Percentiles rank a stretch among this genome's conserved stretches.
These are phyloP conservation scores for Caiman crocodilus DNA, from an alignment of 2,797 vertebrate species.

Conservation along the genomic window DNA sequence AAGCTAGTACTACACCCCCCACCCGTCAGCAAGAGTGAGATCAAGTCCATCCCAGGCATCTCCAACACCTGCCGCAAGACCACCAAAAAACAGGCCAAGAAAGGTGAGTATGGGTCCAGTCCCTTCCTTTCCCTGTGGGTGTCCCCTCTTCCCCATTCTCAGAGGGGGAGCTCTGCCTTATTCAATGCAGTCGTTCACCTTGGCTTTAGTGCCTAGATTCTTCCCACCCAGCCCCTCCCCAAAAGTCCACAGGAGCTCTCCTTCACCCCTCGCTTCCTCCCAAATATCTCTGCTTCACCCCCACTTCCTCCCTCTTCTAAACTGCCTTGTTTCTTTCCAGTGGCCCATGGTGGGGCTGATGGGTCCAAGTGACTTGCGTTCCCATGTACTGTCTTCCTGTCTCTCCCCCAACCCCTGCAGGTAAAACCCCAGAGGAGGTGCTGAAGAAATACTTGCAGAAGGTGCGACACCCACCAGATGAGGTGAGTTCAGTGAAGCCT, in stretches of 20 bases:
- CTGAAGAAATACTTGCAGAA: conserved; percentile 96
- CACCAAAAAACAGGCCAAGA: conserved; percentile 93
- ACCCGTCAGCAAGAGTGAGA: conserved; percentile 92
- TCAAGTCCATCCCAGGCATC: conserved; percentile 92
- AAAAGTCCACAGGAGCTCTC: too few species aligned
- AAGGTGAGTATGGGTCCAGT: conserved; percentile 82
- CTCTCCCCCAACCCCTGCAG: conserved; percentile 66
- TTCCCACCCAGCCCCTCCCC: too few species aligned
- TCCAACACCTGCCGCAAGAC: conserved; percentile 93
- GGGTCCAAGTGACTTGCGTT: not conserved
- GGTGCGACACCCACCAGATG: conserved; percentile 92
- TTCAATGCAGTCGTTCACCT: not conserved
- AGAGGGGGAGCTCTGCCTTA: not conserved
- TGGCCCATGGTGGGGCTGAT: not conserved
- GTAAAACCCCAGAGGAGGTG: conserved; percentile 95
- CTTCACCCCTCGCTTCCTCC: not conserved
- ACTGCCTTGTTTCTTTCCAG: not conserved
- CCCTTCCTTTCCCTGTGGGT: not conserved
- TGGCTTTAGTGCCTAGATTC: not conserved
- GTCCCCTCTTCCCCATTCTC: fast-evolving
- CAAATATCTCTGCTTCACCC: not conserved
- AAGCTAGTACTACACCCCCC: conserved; percentile 94
- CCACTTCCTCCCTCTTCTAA: not conserved
- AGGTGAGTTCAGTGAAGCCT: conserved; percentile 80
- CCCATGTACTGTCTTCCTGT: not conserved